Conservation (phyloP, 2,797 vertebrate genomes). For the Hafferia zeledoni region DNA sequence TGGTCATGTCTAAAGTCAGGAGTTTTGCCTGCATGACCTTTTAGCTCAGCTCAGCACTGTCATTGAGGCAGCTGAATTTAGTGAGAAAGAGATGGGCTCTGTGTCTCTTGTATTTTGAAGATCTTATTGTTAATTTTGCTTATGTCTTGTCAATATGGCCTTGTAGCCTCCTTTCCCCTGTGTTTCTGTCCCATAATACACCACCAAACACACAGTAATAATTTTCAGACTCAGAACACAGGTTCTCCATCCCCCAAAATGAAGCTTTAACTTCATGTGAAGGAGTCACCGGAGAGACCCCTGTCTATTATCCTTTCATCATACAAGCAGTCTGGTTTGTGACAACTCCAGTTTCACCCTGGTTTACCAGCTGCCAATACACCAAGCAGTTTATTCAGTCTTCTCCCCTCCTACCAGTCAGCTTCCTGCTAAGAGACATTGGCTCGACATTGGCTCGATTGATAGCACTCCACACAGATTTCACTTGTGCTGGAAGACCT, state of each 20-base stretch:
- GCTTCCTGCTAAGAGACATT: neutral
- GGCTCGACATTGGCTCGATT: neutral
- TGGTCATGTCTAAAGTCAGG: neutral
- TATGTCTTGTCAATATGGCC: neutral
- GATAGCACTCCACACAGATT: neutral
- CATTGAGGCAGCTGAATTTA: neutral
- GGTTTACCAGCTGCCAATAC: neutral
- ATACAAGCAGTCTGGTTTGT: fast-evolving
- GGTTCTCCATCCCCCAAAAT: neutral
- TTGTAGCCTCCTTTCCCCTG: neutral
- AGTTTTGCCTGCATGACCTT: neutral
- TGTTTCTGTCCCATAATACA: neutral
- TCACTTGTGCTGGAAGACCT: neutral
- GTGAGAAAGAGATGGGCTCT: neutral
- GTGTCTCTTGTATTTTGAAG: neutral
- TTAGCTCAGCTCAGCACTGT: neutral
- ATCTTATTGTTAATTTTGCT: neutral
- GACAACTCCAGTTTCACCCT: neutral
- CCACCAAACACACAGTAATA: neutral
- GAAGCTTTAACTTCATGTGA: neutral
- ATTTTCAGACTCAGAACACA: neutral
- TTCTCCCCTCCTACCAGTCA: neutral
- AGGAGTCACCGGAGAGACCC: neutral
- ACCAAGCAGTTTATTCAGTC: neutral
- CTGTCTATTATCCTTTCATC: neutral